A percentile compares a stretch with the other conserved stretches of the same genome.
Evolutionary conservation across 2,888 invertebrate genomes (phyloP).

Genomic region (Caenorhabditis sinica): DNA sequence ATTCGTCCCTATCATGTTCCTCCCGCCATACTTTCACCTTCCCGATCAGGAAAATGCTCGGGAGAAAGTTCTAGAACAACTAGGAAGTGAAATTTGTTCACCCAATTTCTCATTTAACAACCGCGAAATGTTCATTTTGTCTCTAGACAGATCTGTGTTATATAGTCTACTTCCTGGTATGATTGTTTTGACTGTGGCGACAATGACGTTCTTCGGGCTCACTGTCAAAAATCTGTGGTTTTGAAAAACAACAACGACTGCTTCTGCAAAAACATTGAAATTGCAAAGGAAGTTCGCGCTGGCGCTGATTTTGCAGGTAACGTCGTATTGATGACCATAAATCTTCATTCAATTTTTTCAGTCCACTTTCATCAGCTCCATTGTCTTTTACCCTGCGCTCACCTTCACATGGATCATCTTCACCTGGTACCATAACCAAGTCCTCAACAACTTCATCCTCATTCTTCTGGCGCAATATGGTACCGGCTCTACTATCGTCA

Average conservation of each 20-base stretch:
- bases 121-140: background rate
- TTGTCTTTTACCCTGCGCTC: background rate
- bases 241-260: background rate
- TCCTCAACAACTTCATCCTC: slow-evolving; percentile 12
- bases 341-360: too few relatives aligned
- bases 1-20: background rate
- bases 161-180: background rate
- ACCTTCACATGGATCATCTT: background rate
- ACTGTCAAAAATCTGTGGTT: background rate
- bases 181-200: background rate
- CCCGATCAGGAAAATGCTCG: slow-evolving; percentile 9
- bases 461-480: background rate
- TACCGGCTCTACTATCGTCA: background rate
- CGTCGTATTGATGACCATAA: background rate
- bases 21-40: background rate
- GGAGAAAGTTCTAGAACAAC: background rate
- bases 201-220: background rate
- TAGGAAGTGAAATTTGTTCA: too few relatives aligned
- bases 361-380: background rate
- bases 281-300: background rate
- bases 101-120: background rate
- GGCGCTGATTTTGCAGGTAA: background rate
- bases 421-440: background rate
- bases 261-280: background rate
- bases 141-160: background rate